These are phyloP conservation scores for Nipponia nippon DNA, from an alignment of 2,113 vertebrate species.

Conservation along the genomic window DNA sequence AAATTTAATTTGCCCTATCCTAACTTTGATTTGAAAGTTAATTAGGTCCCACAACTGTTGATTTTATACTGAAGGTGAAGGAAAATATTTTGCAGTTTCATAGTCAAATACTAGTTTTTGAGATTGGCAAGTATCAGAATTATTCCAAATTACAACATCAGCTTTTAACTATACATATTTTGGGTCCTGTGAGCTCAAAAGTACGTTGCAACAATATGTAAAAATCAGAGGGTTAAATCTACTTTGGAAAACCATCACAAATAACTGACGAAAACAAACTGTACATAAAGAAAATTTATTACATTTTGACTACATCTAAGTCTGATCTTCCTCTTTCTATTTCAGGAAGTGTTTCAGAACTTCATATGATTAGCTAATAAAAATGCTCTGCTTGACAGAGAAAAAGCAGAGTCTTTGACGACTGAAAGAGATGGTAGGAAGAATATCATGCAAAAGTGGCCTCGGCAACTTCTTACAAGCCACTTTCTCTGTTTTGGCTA, in stretches of 20 bases:
- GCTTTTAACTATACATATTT: not conserved
- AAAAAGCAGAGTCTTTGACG: not conserved
- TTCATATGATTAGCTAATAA: not conserved
- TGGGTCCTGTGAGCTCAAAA: not conserved
- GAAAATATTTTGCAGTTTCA: not conserved
- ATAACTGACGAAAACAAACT: not conserved
- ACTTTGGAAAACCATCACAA: not conserved
- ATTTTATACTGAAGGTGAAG: not conserved
- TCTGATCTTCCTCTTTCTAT: not conserved
- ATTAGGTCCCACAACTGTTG: not conserved
- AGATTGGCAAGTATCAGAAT: not conserved
- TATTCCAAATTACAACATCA: not conserved
- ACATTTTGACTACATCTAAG: not conserved
- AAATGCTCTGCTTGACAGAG: not conserved
- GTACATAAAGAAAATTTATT: not conserved
- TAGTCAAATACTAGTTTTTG: not conserved
- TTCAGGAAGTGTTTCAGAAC: not conserved
- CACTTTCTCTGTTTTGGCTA: not conserved
- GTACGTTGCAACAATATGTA: not conserved
- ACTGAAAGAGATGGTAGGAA: not conserved
- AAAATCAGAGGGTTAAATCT: not conserved
- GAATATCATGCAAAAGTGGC: not conserved
- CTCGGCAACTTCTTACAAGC: not conserved
- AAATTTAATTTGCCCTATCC: not conserved
- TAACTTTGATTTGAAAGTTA: not conserved